Conservation (phyloP, 2,113 vertebrate genomes). For the Sakesphorus luctuosus region DNA sequence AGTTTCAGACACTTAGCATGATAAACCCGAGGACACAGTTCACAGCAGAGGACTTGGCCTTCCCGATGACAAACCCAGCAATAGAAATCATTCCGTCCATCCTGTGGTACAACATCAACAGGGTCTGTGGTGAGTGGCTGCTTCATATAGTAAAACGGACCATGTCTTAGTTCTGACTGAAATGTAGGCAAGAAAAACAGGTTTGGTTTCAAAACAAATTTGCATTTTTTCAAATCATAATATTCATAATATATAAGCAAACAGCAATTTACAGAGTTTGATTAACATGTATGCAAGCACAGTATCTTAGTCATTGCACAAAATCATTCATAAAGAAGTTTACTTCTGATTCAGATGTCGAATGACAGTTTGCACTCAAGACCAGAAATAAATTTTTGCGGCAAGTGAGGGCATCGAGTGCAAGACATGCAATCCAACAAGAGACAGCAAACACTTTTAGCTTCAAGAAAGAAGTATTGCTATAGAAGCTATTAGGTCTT, state of each 20-base stretch:
- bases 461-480: not conserved
- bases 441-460: not conserved
- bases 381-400: not conserved
- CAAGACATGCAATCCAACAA: constrained; percentile 12
- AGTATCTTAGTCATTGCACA: constrained; percentile 40
- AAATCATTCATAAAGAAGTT: not conserved
- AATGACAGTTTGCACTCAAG: constrained; percentile 1
- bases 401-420: not conserved
- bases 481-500: not conserved
- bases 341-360: not conserved
- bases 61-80: constrained; percentile 99
- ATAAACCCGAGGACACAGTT: constrained; percentile 99
- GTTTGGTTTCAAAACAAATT: constrained; percentile 95
- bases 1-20: constrained; percentile 99
- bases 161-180: constrained; percentile 99
- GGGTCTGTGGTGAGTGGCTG: constrained; percentile 99
- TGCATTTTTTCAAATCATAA: constrained; percentile 72
- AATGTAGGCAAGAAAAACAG: constrained; percentile 99
- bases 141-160: constrained; percentile 99
- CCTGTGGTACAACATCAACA: constrained; percentile 99
- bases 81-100: constrained; percentile 99
- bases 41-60: constrained; percentile 99
- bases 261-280: constrained; percentile 46
- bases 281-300: constrained; percentile 28
- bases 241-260: constrained; percentile 69